phyloP scores from a whole-genome alignment of 2,797 vertebrate species.

The Eutrigla gurnardus region DNA sequence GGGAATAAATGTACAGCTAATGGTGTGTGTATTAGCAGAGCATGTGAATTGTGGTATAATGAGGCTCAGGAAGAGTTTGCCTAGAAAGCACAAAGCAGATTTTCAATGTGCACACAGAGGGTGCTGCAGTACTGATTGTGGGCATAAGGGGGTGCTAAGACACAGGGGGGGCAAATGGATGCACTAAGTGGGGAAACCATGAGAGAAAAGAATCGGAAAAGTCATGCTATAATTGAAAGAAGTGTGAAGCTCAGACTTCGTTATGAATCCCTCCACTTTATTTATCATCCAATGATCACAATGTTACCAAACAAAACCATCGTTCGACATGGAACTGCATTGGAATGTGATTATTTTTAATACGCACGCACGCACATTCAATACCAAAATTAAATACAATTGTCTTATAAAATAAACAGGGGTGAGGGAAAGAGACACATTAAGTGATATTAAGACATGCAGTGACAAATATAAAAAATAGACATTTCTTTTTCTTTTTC shows the following conservation, averaged over 20 bases:
- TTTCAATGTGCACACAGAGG: constrained; percentile 15
- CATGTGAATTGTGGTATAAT: constrained; percentile 44
- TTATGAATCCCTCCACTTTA: constrained; percentile 74
- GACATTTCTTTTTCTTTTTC: constrained; percentile 90
- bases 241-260: constrained; percentile 4
- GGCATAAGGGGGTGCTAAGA: constrained; percentile 74
- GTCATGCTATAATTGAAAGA: background rate
- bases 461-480: constrained; percentile 97
- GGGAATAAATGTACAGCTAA: constrained; percentile 57
- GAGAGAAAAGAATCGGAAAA: background rate
- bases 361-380: constrained; percentile 62
- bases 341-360: constrained; percentile 71
- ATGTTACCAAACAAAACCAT: constrained; percentile 75
- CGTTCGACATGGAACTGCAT: constrained; percentile 76
- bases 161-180: constrained; percentile 60
- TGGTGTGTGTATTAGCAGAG: constrained; percentile 49
- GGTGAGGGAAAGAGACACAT: constrained; percentile 56
- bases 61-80: constrained; percentile 21
- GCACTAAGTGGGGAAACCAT: background rate
- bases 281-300: constrained; percentile 77
- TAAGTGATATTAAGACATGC: constrained; percentile 83
- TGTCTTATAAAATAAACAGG: constrained; percentile 76
- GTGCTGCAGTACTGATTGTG: constrained; percentile 61
- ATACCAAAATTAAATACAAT: constrained; percentile 80
- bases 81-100: constrained; percentile 2